A percentile compares a stretch with the other conserved stretches of the same genome.
These are phyloP conservation scores for Kryptolebias ocellatus DNA, from an alignment of 2,797 vertebrate genomes.

Conservation along the genomic window DNA sequence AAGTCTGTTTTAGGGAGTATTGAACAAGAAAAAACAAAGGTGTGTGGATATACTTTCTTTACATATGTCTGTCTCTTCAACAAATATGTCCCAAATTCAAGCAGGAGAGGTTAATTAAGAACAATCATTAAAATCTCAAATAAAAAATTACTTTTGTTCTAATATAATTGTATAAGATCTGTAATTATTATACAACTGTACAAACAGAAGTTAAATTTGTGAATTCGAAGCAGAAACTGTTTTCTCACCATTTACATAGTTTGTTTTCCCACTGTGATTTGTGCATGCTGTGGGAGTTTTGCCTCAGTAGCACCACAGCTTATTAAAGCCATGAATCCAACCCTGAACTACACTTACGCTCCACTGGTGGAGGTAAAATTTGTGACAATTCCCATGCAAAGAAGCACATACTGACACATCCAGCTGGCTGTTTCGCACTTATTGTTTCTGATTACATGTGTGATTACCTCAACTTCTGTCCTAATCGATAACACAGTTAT, in stretches of 20 bases:
- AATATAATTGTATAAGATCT: too few relatives aligned
- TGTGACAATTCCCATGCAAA: conserved; percentile 3
- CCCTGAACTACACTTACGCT: not conserved
- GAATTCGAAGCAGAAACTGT: not conserved
- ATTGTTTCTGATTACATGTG: not conserved
- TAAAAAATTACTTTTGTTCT: too few relatives aligned
- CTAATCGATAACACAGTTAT: not conserved
- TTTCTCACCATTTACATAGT: not conserved
- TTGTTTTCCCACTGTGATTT: not conserved
- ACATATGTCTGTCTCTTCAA: too few relatives aligned
- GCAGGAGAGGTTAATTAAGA: too few relatives aligned
- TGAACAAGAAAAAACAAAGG: too few relatives aligned
- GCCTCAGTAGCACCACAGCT: conserved; percentile 1
- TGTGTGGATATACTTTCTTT: too few relatives aligned
- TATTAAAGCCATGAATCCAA: conserved; percentile 50
- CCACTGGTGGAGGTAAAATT: not conserved
- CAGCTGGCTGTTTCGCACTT: not conserved
- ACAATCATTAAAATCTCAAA: too few relatives aligned
- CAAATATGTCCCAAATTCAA: too few relatives aligned
- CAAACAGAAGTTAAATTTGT: not conserved
- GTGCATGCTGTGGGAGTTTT: not conserved
- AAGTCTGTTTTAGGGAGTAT: too few relatives aligned
- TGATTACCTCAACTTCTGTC: not conserved
- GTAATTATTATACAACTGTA: not conserved
- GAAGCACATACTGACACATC: not conserved